phyloP scores from a whole-genome alignment of 2,113 vertebrate genomes.

The Thalassarche chlororhynchos region DNA sequence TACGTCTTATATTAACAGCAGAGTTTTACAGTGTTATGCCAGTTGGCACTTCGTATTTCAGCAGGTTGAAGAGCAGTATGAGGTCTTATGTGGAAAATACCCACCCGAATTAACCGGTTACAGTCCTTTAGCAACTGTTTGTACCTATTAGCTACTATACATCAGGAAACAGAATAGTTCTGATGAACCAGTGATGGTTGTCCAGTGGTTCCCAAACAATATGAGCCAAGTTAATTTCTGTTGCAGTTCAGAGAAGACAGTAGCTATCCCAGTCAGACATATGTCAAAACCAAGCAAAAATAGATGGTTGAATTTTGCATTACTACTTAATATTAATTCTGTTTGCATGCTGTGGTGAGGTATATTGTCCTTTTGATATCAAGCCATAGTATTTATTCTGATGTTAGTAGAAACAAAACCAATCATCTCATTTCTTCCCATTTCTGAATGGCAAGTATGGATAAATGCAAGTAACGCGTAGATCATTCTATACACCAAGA shows the following conservation, averaged over 20 bases:
- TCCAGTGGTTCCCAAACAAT: neutral
- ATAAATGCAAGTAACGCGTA: neutral
- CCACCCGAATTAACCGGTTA: conserved; percentile 37
- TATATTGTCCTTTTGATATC: conserved; percentile 1
- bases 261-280: neutral
- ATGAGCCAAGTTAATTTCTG: neutral
- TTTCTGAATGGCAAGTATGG: neutral
- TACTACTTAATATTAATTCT: neutral
- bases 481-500: neutral
- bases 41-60: conserved; percentile 62
- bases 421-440: neutral
- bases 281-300: neutral
- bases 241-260: neutral
- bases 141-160: neutral
- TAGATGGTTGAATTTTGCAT: neutral
- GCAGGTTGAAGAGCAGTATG: conserved; percentile 65
- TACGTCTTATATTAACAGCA: conserved; percentile 34
- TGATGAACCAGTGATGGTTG: neutral
- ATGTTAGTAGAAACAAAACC: neutral
- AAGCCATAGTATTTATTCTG: neutral
- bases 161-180: neutral
- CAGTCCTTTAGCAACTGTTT: neutral
- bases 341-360: neutral
- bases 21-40: conserved; percentile 43
- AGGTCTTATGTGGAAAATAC: conserved; percentile 44